Evolutionary conservation across 2,888 invertebrate genomes (phyloP), one percentile per base, ranked within the genome.

Genomic region (Trissoscelio sp.): DNA sequence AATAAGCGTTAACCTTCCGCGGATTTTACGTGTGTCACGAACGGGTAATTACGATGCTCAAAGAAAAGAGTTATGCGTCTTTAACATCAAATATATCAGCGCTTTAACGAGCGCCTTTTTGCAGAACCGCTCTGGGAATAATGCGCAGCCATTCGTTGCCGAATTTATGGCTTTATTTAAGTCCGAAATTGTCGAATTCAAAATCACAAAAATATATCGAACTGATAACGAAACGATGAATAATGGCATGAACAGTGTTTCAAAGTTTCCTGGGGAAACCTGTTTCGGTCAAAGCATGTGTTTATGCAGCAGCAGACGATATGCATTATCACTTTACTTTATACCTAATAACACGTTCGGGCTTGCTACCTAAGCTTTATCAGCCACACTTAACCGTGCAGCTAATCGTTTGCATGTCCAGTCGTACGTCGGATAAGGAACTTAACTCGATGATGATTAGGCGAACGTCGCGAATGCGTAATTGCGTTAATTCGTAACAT

Each of bases 401-500:
- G 66, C 82, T 85, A 85, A 87, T 86, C 80, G 83, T 74, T 64
- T 46, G 75, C 77, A 82, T 83, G 77, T 83, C 69, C 75, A 70
- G 62, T 64, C 46, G 74, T 55, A 67, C 79, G 60, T 80, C 82
- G 82, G 83, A 83, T 83, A 81, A 82, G 86, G 84, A 84, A 85
- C 85, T 87, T 85, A 86, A 88, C 79, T 82, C 83, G 82, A 81
- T 79, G 84, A 83, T 84, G 84, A 87, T 87, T 87, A 86, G 81
- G 83, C 82, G 80, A 79, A 83, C 84, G 83, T 84, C 83, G 81
- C 70, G 82, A 81, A 83, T 69, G 83, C 85, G 74, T 82, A 86
- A 87, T 87, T 87, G 87, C 84, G 83, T 44, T 57, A 79, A 79
- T 83, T 75, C 81, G 75, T 70, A 75, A 75, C 70, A 75, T 72